Conservation (phyloP, 2,888 invertebrate genomes). For the Andrena hattorfiana region DNA sequence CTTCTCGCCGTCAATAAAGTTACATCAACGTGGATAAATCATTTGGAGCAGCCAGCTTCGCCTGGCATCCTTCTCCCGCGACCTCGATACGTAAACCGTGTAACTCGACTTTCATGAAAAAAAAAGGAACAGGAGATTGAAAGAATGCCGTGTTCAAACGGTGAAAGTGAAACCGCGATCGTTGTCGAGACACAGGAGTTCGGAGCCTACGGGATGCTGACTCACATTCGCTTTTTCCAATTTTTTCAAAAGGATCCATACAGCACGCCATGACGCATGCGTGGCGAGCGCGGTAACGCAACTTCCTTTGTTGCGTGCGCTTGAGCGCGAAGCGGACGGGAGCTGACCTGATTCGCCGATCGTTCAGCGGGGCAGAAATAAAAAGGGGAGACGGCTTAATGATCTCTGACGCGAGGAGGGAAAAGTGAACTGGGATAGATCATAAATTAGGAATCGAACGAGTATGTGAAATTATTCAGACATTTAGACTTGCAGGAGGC, state of each 20-base stretch:
- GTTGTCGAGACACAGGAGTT: constrained; percentile 25
- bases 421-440: not conserved
- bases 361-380: not conserved
- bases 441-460: not conserved
- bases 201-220: constrained; percentile 50
- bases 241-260: constrained; percentile 1
- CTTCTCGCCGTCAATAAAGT: not conserved
- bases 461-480: no score
- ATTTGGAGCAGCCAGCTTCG: constrained; percentile 28
- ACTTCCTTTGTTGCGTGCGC: constrained; percentile 48
- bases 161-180: constrained; percentile 68
- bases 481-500: no score
- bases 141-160: constrained; percentile 44
- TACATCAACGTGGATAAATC: not conserved
- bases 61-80: constrained; percentile 38
- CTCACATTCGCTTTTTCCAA: constrained; percentile 26
- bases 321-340: not conserved
- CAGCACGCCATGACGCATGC: constrained; percentile 35
- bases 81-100: constrained; percentile 46
- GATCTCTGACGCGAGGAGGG: not conserved
- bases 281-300: constrained; percentile 16
- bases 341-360: constrained; percentile 23
- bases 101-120: constrained; percentile 36
- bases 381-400: not conserved
- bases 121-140: constrained; percentile 8